phyloP scores from a whole-genome alignment of 1,140 invertebrate genomes.

The Aphelenchoides fujianensis region DNA sequence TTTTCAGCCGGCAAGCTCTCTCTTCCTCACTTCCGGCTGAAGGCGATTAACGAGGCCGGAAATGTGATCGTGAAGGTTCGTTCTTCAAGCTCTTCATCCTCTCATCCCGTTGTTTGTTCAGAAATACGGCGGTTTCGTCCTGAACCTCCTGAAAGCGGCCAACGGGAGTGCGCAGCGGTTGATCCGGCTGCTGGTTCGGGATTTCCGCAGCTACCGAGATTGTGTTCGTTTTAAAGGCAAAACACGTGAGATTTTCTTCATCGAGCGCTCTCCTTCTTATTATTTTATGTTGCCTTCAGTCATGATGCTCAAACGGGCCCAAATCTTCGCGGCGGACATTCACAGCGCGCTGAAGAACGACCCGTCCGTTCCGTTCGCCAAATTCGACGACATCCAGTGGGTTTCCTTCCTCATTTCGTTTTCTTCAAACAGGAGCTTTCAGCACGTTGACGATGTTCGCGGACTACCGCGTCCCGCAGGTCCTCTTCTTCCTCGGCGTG shows the following conservation, averaged over 20 bases:
- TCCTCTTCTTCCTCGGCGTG: conserved; percentile 78
- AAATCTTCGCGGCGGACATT: conserved; percentile 86
- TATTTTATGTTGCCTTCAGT: too few species aligned
- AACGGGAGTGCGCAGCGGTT: conserved; percentile 74
- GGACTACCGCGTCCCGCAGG: conserved; percentile 90
- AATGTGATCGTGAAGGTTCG: conserved; percentile 63
- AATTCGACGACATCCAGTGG: conserved; percentile 78
- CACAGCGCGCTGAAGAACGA: conserved; percentile 80
- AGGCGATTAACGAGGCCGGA: conserved; percentile 77
- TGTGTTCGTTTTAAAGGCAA: conserved; percentile 72
- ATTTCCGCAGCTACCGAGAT: conserved; percentile 84
- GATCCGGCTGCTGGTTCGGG: conserved; percentile 73
- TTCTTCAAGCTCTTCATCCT: conserved; percentile 15
- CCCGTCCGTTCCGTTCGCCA: conserved; percentile 68
- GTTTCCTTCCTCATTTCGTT: neutral
- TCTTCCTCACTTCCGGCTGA: conserved; percentile 69
- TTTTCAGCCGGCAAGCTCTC: conserved; percentile 41
- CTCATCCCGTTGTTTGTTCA: conserved; percentile 65
- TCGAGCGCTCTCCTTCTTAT: too few species aligned
- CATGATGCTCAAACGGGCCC: conserved; percentile 84
- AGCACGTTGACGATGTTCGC: conserved; percentile 85
- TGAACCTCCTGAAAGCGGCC: conserved; percentile 73
- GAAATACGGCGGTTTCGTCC: conserved; percentile 80
- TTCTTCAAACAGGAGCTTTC: conserved; percentile 18
- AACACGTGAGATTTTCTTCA: conserved; percentile 16